A percentile compares a stretch with the other conserved stretches of the same genome.
phyloP scores from a whole-genome alignment of 2,888 invertebrate genomes.

The Aspidapion aeneum region DNA sequence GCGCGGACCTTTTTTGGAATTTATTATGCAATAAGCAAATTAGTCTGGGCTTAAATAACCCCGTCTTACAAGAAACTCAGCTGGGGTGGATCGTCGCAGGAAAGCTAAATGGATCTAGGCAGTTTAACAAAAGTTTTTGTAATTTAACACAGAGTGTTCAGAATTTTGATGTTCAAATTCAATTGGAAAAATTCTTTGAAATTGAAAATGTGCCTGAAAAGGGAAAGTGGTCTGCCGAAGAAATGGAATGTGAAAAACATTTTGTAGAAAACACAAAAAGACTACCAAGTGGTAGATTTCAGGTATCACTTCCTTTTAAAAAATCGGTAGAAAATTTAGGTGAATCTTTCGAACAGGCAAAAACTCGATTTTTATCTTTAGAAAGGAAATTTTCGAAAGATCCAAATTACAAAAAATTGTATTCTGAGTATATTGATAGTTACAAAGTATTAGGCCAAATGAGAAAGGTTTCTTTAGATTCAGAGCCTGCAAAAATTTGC shows the following conservation, averaged over 20 bases:
- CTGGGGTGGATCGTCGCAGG: neutral
- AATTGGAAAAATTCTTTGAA: neutral
- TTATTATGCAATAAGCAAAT: neutral
- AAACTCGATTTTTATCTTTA: constrained; percentile 1
- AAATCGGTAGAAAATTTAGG: neutral
- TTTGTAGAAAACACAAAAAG: neutral
- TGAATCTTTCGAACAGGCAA: constrained; percentile 11
- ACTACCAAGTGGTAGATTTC: neutral
- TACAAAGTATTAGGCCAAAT: constrained; percentile 3
- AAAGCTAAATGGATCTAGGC: neutral
- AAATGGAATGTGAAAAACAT: neutral
- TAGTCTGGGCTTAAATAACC: neutral
- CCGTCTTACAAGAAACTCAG: neutral
- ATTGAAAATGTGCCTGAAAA: neutral
- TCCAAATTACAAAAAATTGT: neutral
- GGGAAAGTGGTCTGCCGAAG: constrained; percentile 5
- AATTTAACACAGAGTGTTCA: neutral
- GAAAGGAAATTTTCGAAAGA: constrained; percentile 11
- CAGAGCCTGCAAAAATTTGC: neutral
- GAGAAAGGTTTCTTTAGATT: neutral
- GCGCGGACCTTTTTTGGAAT: neutral
- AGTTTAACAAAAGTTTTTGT: neutral
- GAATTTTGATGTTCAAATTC: neutral
- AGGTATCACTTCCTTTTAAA: neutral
- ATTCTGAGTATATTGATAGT: neutral